Evolutionary conservation across 2,888 invertebrate species (phyloP).

Genomic region (Morpho deidamia): DNA sequence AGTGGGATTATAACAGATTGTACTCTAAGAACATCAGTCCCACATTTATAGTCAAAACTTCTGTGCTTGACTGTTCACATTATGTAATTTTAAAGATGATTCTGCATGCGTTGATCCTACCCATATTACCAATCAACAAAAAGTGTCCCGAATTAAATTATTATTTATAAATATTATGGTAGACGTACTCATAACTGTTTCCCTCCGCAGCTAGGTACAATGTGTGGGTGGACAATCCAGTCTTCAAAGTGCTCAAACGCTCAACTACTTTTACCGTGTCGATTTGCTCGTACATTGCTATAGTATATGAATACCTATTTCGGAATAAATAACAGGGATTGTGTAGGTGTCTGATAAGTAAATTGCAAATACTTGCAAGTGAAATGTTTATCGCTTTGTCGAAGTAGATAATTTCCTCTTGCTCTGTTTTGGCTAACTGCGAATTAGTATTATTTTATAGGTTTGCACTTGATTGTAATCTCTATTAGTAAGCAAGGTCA

Average conservation of each 20-base stretch:
- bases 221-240: slow-evolving; percentile 27
- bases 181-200: slow-evolving; percentile 18
- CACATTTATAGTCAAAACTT: no score
- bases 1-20: no score
- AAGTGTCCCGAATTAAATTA: background rate
- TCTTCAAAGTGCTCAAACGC: slow-evolving; percentile 7
- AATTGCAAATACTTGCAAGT: slow-evolving; percentile 4
- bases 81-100: no score
- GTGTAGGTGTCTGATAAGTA: slow-evolving; percentile 4
- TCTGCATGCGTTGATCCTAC: no score
- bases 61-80: no score
- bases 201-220: slow-evolving; percentile 21
- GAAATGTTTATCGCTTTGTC: slow-evolving; percentile 1
- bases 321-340: slow-evolving; percentile 6
- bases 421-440: background rate
- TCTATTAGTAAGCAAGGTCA: no score
- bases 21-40: no score
- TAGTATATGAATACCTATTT: slow-evolving; percentile 4
- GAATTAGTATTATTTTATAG: no score
- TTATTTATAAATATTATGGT: slow-evolving; percentile 3
- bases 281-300: slow-evolving; percentile 5
- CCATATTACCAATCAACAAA: no score
- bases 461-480: no score
- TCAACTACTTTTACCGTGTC: slow-evolving; percentile 12
- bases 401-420: background rate